Percentiles rank a stretch among this genome's conserved stretches.
phyloP scores from a whole-genome alignment of 1,140 invertebrate genomes.

The Schmidtea mediterranea region DNA sequence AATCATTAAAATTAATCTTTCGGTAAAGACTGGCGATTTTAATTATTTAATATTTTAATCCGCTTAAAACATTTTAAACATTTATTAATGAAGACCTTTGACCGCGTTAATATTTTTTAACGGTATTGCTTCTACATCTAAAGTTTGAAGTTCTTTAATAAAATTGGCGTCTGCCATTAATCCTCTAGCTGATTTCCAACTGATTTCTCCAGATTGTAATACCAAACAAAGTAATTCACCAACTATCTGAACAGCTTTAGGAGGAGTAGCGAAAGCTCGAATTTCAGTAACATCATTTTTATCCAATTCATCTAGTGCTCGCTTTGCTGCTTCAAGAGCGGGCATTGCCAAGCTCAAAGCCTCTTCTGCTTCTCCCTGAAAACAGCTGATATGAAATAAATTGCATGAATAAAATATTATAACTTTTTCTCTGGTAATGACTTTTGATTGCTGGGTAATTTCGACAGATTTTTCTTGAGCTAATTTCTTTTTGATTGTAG shows the following conservation, averaged over 20 bases:
- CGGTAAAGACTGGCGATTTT: not conserved
- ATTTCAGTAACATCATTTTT: conserved; percentile 71
- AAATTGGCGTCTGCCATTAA: conserved; percentile 69
- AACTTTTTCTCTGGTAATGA: conserved; percentile 49
- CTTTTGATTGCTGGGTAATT: conserved; percentile 45
- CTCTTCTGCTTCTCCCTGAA: conserved; percentile 39
- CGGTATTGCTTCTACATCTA: conserved; percentile 53
- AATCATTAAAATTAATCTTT: too few species aligned
- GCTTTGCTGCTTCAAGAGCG: conserved; percentile 44
- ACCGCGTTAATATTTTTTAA: too few species aligned
- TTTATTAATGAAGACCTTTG: too few species aligned
- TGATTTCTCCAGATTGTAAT: conserved; percentile 33
- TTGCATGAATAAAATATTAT: too few species aligned
- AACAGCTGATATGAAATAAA: too few species aligned
- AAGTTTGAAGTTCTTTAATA: conserved; percentile 44
- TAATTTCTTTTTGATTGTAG: conserved; percentile 42
- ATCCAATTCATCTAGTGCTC: conserved; percentile 47
- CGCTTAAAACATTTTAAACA: conserved; percentile 41
- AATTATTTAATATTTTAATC: conserved; percentile 28
- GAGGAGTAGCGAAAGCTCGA: conserved; percentile 60
- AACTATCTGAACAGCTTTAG: conserved; percentile 51
- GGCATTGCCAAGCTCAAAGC: conserved; percentile 48
- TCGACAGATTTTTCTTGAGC: conserved; percentile 46
- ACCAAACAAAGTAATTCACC: conserved; percentile 32
- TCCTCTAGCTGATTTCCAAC: conserved; percentile 57